phyloP scores from a whole-genome alignment of 92 coral and sea anemone species.

The Parazoanthus swiftii region DNA sequence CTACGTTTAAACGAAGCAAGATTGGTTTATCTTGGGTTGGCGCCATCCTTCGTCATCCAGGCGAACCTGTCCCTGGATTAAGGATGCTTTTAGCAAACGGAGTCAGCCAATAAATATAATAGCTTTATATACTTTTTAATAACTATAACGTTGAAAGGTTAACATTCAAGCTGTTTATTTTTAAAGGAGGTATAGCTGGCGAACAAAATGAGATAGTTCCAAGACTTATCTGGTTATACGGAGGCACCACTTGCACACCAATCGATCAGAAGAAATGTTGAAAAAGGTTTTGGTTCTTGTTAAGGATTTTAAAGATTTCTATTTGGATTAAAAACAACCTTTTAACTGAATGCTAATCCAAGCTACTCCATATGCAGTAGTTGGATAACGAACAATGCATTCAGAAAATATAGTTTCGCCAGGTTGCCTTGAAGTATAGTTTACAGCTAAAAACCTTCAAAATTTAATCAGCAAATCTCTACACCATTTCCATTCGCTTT shows the following conservation, averaged over 20 bases:
- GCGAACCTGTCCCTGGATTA: slow-evolving; percentile 15
- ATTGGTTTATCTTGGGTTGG: neutral
- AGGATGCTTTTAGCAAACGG: neutral
- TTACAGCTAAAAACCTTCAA: neutral
- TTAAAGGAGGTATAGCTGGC: neutral
- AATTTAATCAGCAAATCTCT: slow-evolving; percentile 1
- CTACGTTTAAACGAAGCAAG: neutral
- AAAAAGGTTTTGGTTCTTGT: neutral
- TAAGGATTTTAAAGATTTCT: neutral
- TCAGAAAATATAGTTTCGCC: neutral
- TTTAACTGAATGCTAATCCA: neutral
- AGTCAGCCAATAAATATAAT: slow-evolving; percentile 27
- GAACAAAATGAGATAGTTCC: neutral
- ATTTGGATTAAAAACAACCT: neutral
- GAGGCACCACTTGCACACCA: neutral
- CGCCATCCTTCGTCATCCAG: neutral
- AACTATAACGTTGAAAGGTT: neutral
- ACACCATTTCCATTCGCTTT: neutral
- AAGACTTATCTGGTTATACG: neutral
- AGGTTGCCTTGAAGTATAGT: neutral
- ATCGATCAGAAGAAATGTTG: neutral
- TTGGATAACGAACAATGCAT: neutral
- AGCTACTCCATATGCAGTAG: neutral
- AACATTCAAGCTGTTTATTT: neutral
- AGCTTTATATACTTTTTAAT: slow-evolving; percentile 1